A percentile compares a stretch with the other conserved stretches of the same genome.
Conservation (phyloP, 37 sponge, comb jelly and placozoan species). For the Halisarca cf. caerulea region DNA sequence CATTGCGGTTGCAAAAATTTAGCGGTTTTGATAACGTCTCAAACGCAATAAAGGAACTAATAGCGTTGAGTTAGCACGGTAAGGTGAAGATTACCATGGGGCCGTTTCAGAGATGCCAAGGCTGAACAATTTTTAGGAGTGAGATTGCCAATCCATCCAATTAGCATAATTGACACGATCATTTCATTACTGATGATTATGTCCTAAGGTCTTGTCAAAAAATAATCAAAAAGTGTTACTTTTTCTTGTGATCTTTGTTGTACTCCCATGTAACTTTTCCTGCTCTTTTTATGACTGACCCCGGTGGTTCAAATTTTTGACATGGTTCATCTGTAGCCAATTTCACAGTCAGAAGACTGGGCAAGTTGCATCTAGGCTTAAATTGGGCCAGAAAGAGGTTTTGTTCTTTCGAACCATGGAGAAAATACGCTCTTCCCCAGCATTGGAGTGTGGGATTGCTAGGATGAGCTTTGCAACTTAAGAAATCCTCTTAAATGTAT, state of each 20-base stretch:
- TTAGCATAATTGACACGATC: no score
- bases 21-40: no score
- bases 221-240: not conserved
- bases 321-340: not conserved
- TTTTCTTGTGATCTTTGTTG: constrained; percentile 33
- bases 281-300: no score
- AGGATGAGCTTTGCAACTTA: no score
- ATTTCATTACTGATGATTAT: no score
- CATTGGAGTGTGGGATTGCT: constrained; percentile 40
- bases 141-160: no score
- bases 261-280: not conserved
- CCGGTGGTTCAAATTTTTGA: no score
- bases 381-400: constrained; percentile 17
- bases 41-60: no score
- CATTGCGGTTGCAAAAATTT: no score
- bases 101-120: constrained; percentile 21
- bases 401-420: constrained; percentile 38
- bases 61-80: no score
- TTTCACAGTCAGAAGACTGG: not conserved
- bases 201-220: not conserved
- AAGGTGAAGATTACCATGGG: no score
- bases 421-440: constrained; percentile 35
- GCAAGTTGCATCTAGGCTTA: constrained; percentile 27
- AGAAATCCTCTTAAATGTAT: no score
- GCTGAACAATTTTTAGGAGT: not conserved